A percentile compares a stretch with the other conserved stretches of the same genome.
phyloP scores from a whole-genome alignment of 23 tunicate genomes.

The Diplosoma virens region DNA sequence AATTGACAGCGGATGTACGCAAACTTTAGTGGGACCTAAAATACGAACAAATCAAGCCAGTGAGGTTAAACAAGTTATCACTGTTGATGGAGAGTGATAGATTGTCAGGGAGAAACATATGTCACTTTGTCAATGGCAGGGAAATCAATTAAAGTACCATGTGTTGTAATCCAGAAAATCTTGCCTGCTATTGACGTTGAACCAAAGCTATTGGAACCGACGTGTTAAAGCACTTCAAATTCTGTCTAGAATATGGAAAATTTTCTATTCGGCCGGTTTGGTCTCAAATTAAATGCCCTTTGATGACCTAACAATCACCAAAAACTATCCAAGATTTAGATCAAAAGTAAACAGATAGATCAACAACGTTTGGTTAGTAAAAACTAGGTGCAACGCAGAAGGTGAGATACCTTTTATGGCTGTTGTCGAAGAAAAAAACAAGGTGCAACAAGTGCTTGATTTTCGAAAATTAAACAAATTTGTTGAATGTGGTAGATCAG shows the following conservation, averaged over 20 bases:
- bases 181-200: neutral
- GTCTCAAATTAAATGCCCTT: neutral
- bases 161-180: neutral
- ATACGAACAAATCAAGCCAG: too few relatives aligned
- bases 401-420: neutral
- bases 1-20: too few relatives aligned
- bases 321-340: neutral
- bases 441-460: neutral
- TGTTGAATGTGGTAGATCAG: neutral
- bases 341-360: neutral
- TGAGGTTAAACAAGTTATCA: too few relatives aligned
- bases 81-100: too few relatives aligned
- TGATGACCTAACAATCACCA: neutral
- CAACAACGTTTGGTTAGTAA: neutral
- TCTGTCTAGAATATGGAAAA: neutral
- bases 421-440: neutral
- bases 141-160: neutral
- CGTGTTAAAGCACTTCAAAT: neutral
- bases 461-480: neutral
- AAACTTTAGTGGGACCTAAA: too few relatives aligned
- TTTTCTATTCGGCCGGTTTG: neutral
- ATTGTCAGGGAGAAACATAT: too few relatives aligned
- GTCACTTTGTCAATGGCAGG: too few relatives aligned
- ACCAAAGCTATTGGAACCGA: neutral
- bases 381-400: neutral